These are phyloP conservation scores for Sympetrum striolatum DNA, from an alignment of 2,888 invertebrate genomes.

Conservation along the genomic window DNA sequence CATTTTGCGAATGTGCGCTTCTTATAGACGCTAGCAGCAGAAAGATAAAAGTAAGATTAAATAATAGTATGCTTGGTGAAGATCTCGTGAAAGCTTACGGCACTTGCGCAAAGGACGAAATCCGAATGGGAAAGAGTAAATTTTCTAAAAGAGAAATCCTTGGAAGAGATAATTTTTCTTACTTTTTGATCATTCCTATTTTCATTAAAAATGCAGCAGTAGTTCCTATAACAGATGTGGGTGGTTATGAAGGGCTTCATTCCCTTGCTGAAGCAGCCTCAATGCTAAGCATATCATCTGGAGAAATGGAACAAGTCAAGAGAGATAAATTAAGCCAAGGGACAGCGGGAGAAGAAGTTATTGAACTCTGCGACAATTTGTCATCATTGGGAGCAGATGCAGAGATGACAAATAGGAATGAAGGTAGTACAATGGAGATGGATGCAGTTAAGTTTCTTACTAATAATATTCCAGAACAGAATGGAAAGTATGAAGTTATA, in stretches of 20 bases:
- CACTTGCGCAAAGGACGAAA: too few relatives aligned
- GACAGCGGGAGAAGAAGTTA: background rate
- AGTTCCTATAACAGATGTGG: background rate
- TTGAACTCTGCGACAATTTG: background rate
- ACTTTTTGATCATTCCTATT: too few relatives aligned
- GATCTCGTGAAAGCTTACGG: too few relatives aligned
- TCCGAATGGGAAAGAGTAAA: too few relatives aligned
- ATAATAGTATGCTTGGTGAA: too few relatives aligned
- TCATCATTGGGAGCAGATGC: background rate
- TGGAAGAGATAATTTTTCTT: too few relatives aligned
- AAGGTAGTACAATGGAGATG: background rate
- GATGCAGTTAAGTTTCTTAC: conserved; percentile 24
- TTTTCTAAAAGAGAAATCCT: too few relatives aligned
- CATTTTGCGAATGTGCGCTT: background rate
- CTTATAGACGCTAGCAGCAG: too few relatives aligned
- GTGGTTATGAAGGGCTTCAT: conserved; percentile 13
- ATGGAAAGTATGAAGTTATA: background rate
- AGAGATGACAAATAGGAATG: background rate
- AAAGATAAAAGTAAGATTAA: too few relatives aligned
- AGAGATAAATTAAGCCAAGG: background rate
- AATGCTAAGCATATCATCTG: conserved; percentile 26
- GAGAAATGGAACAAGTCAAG: background rate
- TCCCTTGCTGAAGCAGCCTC: background rate
- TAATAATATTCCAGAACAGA: background rate
- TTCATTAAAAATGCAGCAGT: too few relatives aligned